Conservation (phyloP, 2,888 invertebrate species). For the Tetramorium bicarinatum region DNA sequence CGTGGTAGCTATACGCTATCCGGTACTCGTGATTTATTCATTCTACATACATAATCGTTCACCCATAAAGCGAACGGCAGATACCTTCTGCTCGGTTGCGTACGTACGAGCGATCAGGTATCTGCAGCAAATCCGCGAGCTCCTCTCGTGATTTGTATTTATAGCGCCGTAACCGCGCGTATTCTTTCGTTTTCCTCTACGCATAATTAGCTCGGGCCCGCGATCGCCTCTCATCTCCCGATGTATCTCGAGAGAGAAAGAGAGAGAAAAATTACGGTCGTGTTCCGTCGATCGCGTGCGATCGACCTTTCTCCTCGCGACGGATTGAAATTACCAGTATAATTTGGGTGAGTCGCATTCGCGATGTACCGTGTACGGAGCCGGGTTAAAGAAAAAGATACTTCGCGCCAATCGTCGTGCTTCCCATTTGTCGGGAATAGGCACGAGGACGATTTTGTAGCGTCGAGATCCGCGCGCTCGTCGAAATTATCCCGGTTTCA, state of each 20-base stretch:
- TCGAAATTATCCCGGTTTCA: slow-evolving; percentile 26
- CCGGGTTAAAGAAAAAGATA: background rate
- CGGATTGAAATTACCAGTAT: slow-evolving; percentile 13
- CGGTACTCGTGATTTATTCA: slow-evolving; percentile 80
- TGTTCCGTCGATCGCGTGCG: background rate
- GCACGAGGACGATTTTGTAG: background rate
- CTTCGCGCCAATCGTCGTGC: slow-evolving; percentile 1
- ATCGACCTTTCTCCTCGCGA: slow-evolving; percentile 32
- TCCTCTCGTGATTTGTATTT: slow-evolving; percentile 51
- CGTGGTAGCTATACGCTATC: slow-evolving; percentile 69
- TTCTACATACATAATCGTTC: slow-evolving; percentile 78
- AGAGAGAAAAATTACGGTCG: background rate
- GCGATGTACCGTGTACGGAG: slow-evolving; percentile 1
- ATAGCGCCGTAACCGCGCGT: slow-evolving; percentile 45
- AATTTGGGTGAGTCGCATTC: slow-evolving; percentile 18
- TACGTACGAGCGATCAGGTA: slow-evolving; percentile 60
- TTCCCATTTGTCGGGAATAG: background rate
- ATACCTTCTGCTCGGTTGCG: slow-evolving; percentile 69
- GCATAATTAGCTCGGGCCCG: slow-evolving; percentile 34
- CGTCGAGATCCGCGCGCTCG: slow-evolving; percentile 1
- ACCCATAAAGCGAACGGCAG: slow-evolving; percentile 77
- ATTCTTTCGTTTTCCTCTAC: slow-evolving; percentile 42
- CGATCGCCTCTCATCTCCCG: background rate
- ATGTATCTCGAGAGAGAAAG: background rate
- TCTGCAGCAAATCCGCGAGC: slow-evolving; percentile 45